These are phyloP conservation scores for Nycticryphes semicollaris DNA, from an alignment of 2,113 vertebrate species.

Conservation along the genomic window DNA sequence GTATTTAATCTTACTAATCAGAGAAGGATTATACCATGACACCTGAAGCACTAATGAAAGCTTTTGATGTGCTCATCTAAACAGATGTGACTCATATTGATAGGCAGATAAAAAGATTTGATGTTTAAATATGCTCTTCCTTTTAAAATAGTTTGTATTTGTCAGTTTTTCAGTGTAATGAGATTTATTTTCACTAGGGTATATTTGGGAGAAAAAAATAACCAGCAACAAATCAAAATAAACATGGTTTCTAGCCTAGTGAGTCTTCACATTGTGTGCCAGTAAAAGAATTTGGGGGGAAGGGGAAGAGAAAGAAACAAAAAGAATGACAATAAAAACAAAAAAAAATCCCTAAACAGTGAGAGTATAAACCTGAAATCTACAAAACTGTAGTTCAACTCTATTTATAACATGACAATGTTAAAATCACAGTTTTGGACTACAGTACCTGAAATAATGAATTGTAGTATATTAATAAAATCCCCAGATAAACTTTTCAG, in stretches of 20 bases:
- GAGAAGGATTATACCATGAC: background rate
- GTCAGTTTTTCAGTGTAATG: background rate
- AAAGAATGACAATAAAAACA: background rate
- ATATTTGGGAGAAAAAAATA: fast-evolving
- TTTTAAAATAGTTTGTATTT: background rate
- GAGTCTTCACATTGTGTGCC: background rate
- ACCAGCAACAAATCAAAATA: background rate
- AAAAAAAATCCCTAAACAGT: background rate
- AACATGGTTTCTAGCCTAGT: background rate
- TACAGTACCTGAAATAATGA: background rate
- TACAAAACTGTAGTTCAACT: background rate
- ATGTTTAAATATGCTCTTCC: background rate
- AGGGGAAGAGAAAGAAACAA: fast-evolving
- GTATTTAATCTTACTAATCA: background rate
- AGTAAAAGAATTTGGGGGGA: background rate
- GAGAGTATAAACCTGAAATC: background rate
- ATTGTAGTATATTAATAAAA: background rate
- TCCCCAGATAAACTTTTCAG: background rate
- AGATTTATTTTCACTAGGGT: background rate
- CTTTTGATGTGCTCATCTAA: background rate
- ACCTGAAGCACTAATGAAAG: background rate
- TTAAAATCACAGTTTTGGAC: no score
- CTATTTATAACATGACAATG: background rate
- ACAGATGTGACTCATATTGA: background rate
- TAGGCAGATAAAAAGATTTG: background rate